Evolutionary conservation across 2,113 vertebrate genomes (phyloP).

Genomic region (Podarcis cretensis): DNA sequence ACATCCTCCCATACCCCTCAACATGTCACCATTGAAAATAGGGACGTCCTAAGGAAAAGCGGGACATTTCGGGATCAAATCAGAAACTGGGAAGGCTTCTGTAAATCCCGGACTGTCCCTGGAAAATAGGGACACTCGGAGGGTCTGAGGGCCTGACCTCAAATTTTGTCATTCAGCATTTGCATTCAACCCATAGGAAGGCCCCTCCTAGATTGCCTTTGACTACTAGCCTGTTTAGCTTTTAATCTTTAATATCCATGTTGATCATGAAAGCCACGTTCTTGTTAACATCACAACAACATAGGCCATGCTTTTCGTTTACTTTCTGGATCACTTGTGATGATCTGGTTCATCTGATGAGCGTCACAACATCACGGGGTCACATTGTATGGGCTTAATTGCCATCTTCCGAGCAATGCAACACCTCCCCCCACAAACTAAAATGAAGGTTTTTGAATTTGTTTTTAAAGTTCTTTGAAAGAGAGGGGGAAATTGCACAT

Average conservation of each 20-base stretch:
- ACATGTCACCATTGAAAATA: too few species aligned
- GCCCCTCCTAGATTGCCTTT: background rate
- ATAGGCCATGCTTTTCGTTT: background rate
- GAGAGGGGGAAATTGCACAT: conserved; percentile 3
- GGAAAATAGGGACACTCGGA: too few species aligned
- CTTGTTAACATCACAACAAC: fast-evolving
- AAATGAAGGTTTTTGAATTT: conserved; percentile 10
- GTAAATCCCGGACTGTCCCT: too few species aligned
- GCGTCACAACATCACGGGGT: fast-evolving
- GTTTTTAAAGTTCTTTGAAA: conserved; percentile 2
- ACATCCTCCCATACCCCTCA: too few species aligned
- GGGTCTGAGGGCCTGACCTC: conserved; percentile 3
- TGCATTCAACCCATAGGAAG: background rate
- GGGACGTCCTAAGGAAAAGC: too few species aligned
- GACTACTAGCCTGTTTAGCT: background rate
- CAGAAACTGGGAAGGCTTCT: too few species aligned
- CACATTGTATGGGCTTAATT: conserved; percentile 5
- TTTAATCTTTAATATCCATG: background rate
- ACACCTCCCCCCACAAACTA: background rate
- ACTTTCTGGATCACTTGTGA: background rate
- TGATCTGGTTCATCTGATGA: background rate
- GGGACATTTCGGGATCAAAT: too few species aligned
- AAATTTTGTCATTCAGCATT: background rate
- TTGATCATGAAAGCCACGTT: background rate
- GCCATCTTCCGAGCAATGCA: background rate